A percentile compares a stretch with the other conserved stretches of the same genome.
These are phyloP conservation scores for Axea sp. DNA, from an alignment of 2,888 invertebrate species.

Conservation along the genomic window DNA sequence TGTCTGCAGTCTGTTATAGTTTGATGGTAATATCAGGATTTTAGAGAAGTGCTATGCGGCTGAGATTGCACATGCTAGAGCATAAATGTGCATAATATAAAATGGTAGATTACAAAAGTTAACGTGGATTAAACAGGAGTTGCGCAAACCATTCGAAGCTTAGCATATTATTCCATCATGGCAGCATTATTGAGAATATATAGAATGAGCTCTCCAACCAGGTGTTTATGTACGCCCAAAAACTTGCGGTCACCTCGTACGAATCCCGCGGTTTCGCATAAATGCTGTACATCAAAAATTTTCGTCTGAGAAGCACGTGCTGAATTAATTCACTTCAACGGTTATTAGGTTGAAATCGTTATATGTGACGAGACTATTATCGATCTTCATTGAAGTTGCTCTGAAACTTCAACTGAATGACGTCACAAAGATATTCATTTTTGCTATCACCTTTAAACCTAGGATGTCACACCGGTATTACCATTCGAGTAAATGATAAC, in stretches of 20 bases:
- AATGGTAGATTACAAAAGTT: slow-evolving; percentile 18
- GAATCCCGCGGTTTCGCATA: slow-evolving; percentile 65
- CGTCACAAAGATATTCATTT: too few relatives aligned
- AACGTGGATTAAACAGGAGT: slow-evolving; percentile 26
- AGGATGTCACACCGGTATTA: too few relatives aligned
- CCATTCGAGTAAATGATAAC: too few relatives aligned
- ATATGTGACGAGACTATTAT: too few relatives aligned
- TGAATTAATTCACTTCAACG: slow-evolving; percentile 67
- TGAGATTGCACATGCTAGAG: slow-evolving; percentile 7
- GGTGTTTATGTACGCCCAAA: slow-evolving; percentile 45
- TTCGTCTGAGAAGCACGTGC: slow-evolving; percentile 71
- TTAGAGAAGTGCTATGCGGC: background rate
- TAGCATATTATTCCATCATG: slow-evolving; percentile 11
- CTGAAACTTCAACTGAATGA: too few relatives aligned
- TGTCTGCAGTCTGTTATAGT: too few relatives aligned
- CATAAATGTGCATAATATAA: slow-evolving; percentile 29
- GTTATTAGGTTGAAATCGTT: background rate
- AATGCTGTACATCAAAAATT: slow-evolving; percentile 62
- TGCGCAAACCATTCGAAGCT: slow-evolving; percentile 34
- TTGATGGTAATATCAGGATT: background rate
- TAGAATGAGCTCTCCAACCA: slow-evolving; percentile 2
- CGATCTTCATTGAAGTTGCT: too few relatives aligned
- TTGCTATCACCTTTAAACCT: too few relatives aligned
- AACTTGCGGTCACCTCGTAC: slow-evolving; percentile 63
- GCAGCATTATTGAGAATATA: slow-evolving; percentile 48